Percentiles rank a stretch among this genome's conserved stretches.
Evolutionary conservation across 2,113 vertebrate genomes (phyloP).

Genomic region (Pseudonaja textilis): DNA sequence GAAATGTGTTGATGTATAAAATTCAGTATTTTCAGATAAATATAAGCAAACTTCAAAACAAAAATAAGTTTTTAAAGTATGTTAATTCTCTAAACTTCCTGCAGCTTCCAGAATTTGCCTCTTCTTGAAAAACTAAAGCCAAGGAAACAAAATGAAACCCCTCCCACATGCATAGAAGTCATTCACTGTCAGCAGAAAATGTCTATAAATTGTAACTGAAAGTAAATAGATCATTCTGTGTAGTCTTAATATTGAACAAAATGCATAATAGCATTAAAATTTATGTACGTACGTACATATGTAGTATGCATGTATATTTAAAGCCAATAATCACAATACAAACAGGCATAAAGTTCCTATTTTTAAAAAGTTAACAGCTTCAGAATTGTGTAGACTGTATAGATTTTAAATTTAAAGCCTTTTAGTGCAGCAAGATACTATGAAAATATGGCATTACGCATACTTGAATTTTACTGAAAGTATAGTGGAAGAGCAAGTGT

Average conservation of each 20-base stretch:
- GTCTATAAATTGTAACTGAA: constrained; percentile 39
- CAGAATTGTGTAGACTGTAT: constrained; percentile 44
- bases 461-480: constrained; percentile 20
- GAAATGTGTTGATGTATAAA: constrained; percentile 20
- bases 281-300: constrained; percentile 32
- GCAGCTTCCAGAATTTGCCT: neutral
- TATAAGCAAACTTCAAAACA: constrained; percentile 40
- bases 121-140: neutral
- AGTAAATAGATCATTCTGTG: constrained; percentile 54
- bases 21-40: constrained; percentile 20
- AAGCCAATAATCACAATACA: constrained; percentile 63
- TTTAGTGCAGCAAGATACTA: neutral
- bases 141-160: neutral
- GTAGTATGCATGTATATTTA: constrained; percentile 26
- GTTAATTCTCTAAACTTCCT: constrained; percentile 26
- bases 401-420: constrained; percentile 19
- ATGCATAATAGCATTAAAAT: constrained; percentile 63
- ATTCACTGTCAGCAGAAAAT: constrained; percentile 38
- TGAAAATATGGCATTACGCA: neutral
- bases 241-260: constrained; percentile 59
- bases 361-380: constrained; percentile 43
- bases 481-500: constrained; percentile 35
- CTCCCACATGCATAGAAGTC: neutral
- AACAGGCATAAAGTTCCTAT: constrained; percentile 51
- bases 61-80: constrained; percentile 33